Base-by-base conservation (phyloP, 2,888 invertebrate species). In the Acrocera orbiculus region DNA sequence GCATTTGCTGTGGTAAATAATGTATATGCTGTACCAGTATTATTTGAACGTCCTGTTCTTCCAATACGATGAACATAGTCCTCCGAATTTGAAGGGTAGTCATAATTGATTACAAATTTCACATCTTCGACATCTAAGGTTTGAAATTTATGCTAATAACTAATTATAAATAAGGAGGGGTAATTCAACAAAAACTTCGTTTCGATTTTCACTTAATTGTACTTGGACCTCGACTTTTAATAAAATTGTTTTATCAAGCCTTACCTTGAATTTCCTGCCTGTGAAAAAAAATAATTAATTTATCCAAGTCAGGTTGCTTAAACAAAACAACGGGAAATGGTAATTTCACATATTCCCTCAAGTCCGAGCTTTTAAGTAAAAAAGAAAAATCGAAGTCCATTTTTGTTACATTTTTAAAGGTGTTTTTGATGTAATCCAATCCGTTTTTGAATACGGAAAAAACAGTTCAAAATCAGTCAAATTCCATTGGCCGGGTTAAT, bases 111-210 rank as follows among this genome's bases (percentile, higher is more conserved):
- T 52, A 96, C 95, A 71, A 87, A 93, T 69, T 93, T 92, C 58
- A 95, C 92, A 67, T 96, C 95, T 61, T 93, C 90, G 62, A 95
- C 93, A 74, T 96, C 95, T 95, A 71, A 45, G n/a, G n/a, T n/a
- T n/a, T n/a, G n/a, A n/a, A n/a, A n/a, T 19, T n/a, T n/a, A n/a
- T n/a, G n/a, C n/a, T n/a, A n/a, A n/a, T n/a, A n/a, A n/a, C n/a
- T n/a, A n/a, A n/a, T n/a, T n/a, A n/a, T n/a, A n/a, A n/a, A n/a
- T n/a, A 23, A 23, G 11, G 11, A 23, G 23, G 11, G 23, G 23
- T 9, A 23, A 46, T 49, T 55, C 51, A 56, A 55, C 56, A 57
- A 57, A 57, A 57, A 56, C 56, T 50, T 53, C 53, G 13, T 32
- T 42, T 52, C 51, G 35, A 39, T 30, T 27, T 35, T 23, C 22